A percentile compares a stretch with the other conserved stretches of the same genome.
Conservation (phyloP, 1,140 invertebrate genomes). For the Tribolium madens region DNA sequence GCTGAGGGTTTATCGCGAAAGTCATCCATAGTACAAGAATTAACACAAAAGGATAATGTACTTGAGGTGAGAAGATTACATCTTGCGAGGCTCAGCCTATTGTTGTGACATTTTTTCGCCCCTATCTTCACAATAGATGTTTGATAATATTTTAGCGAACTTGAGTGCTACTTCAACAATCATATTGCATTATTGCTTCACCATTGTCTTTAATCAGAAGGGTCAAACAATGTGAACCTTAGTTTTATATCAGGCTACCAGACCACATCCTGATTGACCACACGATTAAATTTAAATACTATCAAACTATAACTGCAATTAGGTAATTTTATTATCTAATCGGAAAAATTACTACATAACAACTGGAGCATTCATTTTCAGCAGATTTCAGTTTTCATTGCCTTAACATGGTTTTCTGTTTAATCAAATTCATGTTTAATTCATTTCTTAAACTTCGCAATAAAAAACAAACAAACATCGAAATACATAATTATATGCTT, state of each 20-base stretch:
- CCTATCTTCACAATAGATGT: slow-evolving; percentile 12
- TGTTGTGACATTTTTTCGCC: not conserved
- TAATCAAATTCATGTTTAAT: not conserved
- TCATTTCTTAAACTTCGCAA: not conserved
- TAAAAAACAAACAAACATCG: not conserved
- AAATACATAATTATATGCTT: not conserved
- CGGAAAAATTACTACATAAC: not conserved
- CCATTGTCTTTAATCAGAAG: slow-evolving; percentile 32
- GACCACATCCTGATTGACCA: slow-evolving; percentile 26
- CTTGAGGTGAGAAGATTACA: slow-evolving; percentile 24
- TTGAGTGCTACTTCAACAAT: slow-evolving; percentile 1
- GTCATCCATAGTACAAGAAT: slow-evolving; percentile 18
- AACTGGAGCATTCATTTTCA: too few relatives aligned
- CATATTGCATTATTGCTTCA: slow-evolving; percentile 18
- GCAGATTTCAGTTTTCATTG: too few relatives aligned
- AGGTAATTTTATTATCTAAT: not conserved
- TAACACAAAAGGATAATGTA: slow-evolving; percentile 30
- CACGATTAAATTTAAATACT: not conserved
- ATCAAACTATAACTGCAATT: not conserved
- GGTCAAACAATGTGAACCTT: slow-evolving; percentile 22
- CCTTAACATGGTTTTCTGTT: not conserved
- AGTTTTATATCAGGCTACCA: not conserved
- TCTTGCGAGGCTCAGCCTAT: not conserved
- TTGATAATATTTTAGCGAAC: not conserved
- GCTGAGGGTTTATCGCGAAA: slow-evolving; percentile 29